Evolutionary conservation across 1,140 invertebrate genomes (phyloP), one percentile per base, ranked within the genome.

Genomic region (Drosophila sp.): DNA sequence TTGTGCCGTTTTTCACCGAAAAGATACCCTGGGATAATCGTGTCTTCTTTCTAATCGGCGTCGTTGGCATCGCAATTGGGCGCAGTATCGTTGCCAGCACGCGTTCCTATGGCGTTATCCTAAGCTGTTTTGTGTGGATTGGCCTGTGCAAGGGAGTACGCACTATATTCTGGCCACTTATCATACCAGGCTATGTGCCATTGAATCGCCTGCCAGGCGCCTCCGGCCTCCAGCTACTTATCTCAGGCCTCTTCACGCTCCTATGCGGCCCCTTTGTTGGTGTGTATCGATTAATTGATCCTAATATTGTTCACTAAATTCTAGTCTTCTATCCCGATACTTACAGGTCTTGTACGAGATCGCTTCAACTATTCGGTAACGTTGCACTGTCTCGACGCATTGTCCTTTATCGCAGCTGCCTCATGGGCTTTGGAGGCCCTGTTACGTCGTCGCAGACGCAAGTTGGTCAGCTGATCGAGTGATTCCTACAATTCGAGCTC

Each of bases 101-200:
- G 8, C 83, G 92, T 25, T 90, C 91, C 18, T 93, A 93, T 63
- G 73, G 54, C 7, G 72, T 93, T 4, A 91, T 93, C 0, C 72
- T 94, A 0, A 40, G 91, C 7, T 91, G 94, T n/a, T 93, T 94
- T 6, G 92, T 93, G 1, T 93, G 94, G 72, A 94, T 95, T 27
- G 95, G 95, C 0, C 92, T 94, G 43, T 94, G 93, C 18, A 95
- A 95, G 91, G 94, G 93, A 0, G 76, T 95, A 4, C 91, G 94
- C 56, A 95, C 94, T 29, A 94, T 95, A 1, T 95, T 95, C 76
- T 94, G 95, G 93, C 93, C 94, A 0, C 83, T 95, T 11, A 94
- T 95, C 4, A 94, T 95, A 63, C 94, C 94, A 11, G 93, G 93
- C 0, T 94, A 95, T 76, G 94, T 95, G 32, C 94, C 94, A 4